A percentile compares a stretch with the other conserved stretches of the same genome.
phyloP scores from a whole-genome alignment of 2,888 invertebrate genomes.

The Plutella xylostella region DNA sequence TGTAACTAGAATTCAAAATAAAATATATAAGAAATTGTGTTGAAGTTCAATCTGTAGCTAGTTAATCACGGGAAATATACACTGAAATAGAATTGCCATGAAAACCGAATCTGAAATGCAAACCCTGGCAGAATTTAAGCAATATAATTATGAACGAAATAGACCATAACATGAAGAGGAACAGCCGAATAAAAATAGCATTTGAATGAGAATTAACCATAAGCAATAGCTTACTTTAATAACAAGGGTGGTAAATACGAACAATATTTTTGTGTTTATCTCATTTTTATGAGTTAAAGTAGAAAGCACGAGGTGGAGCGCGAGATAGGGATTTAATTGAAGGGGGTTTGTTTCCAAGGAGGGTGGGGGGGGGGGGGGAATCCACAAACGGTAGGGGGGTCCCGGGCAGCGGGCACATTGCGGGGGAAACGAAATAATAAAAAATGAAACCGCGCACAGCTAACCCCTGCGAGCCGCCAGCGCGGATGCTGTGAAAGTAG shows the following conservation, averaged over 20 bases:
- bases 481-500: conserved; percentile 68
- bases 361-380: conserved; percentile 33
- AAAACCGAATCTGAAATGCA: too few relatives aligned
- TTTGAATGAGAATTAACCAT: conserved; percentile 30
- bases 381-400: conserved; percentile 37
- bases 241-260: conserved; percentile 46
- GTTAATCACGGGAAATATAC: too few relatives aligned
- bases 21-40: too few relatives aligned
- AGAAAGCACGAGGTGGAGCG: conserved; percentile 55
- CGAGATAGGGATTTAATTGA: conserved; percentile 67
- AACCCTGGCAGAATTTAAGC: too few relatives aligned
- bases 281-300: conserved; percentile 61
- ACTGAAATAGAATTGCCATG: too few relatives aligned
- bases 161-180: conserved; percentile 19
- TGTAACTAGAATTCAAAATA: too few relatives aligned
- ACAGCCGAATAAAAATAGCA: conserved; percentile 18
- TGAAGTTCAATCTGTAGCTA: too few relatives aligned
- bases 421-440: conserved; percentile 55
- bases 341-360: too few relatives aligned
- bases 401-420: conserved; percentile 28
- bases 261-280: conserved; percentile 60
- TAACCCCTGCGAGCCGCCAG: conserved; percentile 61
- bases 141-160: too few relatives aligned
- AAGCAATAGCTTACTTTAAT: conserved; percentile 37
- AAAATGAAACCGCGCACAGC: conserved; percentile 51